Percentiles rank a stretch among this genome's conserved stretches.
phyloP scores from a whole-genome alignment of 2,797 vertebrate species.

The Melanotaenia trifasciata region DNA sequence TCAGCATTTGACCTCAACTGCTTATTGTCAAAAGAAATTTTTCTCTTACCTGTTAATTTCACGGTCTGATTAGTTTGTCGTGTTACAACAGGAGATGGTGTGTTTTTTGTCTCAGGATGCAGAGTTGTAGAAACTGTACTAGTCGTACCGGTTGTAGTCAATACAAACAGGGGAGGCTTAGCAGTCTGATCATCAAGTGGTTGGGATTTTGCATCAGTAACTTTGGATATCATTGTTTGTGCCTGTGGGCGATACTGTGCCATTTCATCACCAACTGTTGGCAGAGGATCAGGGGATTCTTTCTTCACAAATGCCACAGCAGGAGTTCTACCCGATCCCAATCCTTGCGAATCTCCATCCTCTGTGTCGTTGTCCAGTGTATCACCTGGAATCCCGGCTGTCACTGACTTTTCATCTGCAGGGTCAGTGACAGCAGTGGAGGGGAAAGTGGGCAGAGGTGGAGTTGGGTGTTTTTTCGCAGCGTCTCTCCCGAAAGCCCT shows the following conservation, averaged over 20 bases:
- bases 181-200: constrained; percentile 30
- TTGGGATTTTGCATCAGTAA: constrained; percentile 31
- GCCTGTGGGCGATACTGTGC: constrained; percentile 66
- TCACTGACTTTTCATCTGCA: constrained; percentile 27
- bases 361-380: constrained; percentile 34
- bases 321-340: constrained; percentile 66
- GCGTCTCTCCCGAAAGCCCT: constrained; percentile 33
- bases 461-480: constrained; percentile 49
- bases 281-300: constrained; percentile 35
- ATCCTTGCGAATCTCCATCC: constrained; percentile 53
- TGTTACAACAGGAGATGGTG: constrained; percentile 29
- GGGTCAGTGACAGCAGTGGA: constrained; percentile 30
- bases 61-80: constrained; percentile 37
- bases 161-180: constrained; percentile 39
- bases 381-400: constrained; percentile 17
- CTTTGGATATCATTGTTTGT: constrained; percentile 61
- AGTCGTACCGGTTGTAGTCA: constrained; percentile 45
- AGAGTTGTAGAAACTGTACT: constrained; percentile 23
- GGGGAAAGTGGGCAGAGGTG: constrained; percentile 42
- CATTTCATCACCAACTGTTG: constrained; percentile 55
- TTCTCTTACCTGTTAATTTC: constrained; percentile 68
- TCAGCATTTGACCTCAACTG: not conserved
- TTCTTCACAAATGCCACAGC: constrained; percentile 32
- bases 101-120: constrained; percentile 40
- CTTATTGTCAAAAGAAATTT: not conserved